Base-by-base conservation (phyloP, 2,797 vertebrate species). In the Sebastes iracundus region DNA sequence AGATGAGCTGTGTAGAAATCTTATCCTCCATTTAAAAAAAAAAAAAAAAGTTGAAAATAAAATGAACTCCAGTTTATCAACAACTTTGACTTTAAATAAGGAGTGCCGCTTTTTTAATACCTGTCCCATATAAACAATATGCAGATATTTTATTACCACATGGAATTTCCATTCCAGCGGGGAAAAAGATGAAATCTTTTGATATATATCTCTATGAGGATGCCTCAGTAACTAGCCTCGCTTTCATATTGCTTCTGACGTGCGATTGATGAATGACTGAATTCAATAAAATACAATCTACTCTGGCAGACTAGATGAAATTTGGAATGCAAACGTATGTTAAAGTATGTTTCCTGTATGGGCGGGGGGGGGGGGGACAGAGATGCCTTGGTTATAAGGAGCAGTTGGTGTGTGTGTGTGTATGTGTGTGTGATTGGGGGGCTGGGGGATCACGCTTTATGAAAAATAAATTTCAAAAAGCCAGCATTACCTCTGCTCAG, bases 401-500 rank as follows among this genome's bases (percentile, higher is more conserved):
- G 78, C 30, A 65, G 56, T 61, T 69, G 35, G 75, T 75, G 18
- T 61, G 67, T 80, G 67, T 84, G 75, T 85, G 75, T 75, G 8
- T 61, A 62, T 80, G 70, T 85, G 75, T 84, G 65, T 82, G 72
- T 66, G 79, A 67, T 32, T 33, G 73, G 75, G 80, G 67, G 49
- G 42, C 62, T 8, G 9, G 80, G 80, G 81, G 72, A 84, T 91
- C 90, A 79, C 30, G 79, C 91, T 94, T 64, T 93, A 93, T 92
- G 91, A 95, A 95, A 94, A 95, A 93, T 95, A 95, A 95, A 96
- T 95, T 95, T 94, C 90, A 94, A 94, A 96, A 94, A 95, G 91
- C 93, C 94, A 94, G 95, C 92, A 95, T 94, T 92, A 93, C 94
- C 94, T 94, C 92, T 93, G 91, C 84, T 91, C 93, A 93, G 91